Evolutionary conservation across 2,888 invertebrate species (phyloP), one percentile per base, ranked within the genome.

Genomic region (Drosophila subsilvestris): DNA sequence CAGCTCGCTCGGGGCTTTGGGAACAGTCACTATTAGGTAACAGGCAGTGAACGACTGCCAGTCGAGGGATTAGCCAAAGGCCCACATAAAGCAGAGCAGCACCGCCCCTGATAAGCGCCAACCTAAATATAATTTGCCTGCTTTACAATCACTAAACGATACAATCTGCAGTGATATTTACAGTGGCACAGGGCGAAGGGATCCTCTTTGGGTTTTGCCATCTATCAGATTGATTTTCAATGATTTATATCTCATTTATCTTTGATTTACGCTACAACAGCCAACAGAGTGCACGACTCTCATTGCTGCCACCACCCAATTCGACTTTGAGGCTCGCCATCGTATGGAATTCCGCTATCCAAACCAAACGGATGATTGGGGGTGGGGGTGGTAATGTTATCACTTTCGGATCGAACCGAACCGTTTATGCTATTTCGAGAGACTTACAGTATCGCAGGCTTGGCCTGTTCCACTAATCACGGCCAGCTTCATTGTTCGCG

Each of bases 391-490:
- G 51, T 14, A 37, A 49, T 66, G 50, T 54, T 20, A 53, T 48
- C 66, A 65, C 65, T 43, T 32, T 55, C 32, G 43, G 56, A 17
- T 18, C n/a, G 14, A 2, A 20, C 10, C 45, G 18, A 59, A 17
- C 18, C 45, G 45, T 53, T 59, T 58, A 58, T 29, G 57, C 58
- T 58, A 44, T 51, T 51, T 47, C 63, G 51, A 50, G 62, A 58
- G 74, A 85, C 85, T 85, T 88, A 85, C 85, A 61, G 74, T 86
- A 62, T 67, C 74, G 12, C 57, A 65, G 49, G 67, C 71, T 45
- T 51, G 18, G 44, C 61, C 57, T 43, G 79, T 10, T 51, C 80
- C 86, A 63, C 68, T 80, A 65, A 76, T 76, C 69, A 69, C 79
- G 48, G 69, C 42, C 54, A 74, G 18, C 50, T 74, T 80, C 83